Conservation (phyloP, 2,113 vertebrate species). For the Boleophthalmus pectinirostris region DNA sequence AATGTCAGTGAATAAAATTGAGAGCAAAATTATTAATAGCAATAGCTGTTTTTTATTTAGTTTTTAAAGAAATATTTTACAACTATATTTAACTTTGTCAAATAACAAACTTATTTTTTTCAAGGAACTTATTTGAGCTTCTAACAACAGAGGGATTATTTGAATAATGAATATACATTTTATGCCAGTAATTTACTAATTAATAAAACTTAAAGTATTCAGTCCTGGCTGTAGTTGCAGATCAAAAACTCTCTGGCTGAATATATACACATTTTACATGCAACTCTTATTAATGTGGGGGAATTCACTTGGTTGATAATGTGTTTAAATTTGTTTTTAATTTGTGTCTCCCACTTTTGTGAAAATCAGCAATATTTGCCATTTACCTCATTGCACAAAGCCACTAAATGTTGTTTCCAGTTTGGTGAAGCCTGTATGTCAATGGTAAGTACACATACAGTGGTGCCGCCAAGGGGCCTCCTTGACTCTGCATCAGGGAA, state of each 20-base stretch:
- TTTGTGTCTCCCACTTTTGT: slow-evolving; percentile 14
- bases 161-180: neutral
- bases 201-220: no score
- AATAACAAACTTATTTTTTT: no score
- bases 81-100: no score
- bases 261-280: neutral
- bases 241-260: neutral
- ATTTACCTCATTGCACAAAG: slow-evolving; percentile 40
- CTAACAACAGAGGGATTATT: no score
- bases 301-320: neutral
- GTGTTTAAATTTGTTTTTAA: neutral
- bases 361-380: neutral
- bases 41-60: no score
- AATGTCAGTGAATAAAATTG: neutral
- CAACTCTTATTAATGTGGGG: neutral
- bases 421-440: slow-evolving; percentile 34
- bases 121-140: no score
- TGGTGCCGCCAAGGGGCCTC: slow-evolving; percentile 37
- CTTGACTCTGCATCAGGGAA: slow-evolving; percentile 40
- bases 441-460: slow-evolving; percentile 51
- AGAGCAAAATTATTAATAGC: no score
- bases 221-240: neutral
- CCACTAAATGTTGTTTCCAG: slow-evolving; percentile 43
- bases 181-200: neutral
- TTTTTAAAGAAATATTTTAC: no score